Evolutionary conservation across 2,797 vertebrate genomes (phyloP), one percentile per base, ranked within the genome.

Genomic region (Leuciscus waleckii): DNA sequence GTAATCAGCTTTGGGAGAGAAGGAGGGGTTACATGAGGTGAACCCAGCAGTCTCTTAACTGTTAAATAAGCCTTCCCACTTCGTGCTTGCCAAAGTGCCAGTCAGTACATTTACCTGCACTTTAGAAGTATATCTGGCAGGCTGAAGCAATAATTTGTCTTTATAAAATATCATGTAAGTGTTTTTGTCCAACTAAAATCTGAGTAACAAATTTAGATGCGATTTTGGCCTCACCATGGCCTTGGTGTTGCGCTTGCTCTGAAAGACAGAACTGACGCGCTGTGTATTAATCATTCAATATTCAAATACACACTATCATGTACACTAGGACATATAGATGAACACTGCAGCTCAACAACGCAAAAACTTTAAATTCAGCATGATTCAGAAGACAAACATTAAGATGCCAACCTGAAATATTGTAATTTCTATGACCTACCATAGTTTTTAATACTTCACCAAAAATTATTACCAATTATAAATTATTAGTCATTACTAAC

Each of bases 21-120:
- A 32, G 7, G 10, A 41, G 16, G 41, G 83, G 79, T 79, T 80
- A 83, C 75, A 73, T 35, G 71, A 81, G 80, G 68, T 85, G 32
- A 73, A 43, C 29, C 70, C 46, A 77, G 29, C 67, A 35, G 32
- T 35, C 71, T 77, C 51, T 68, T 56, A 51, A 65, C 43, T 81
- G 56, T 81, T 61, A 58, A 58, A 51, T 67, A 43, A 75, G 58
- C 68, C 61, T 37, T 63, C 5, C 54, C 76, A 49, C 29, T 37
- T 79, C 7, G n/a, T 56, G 46, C n/a, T 39, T 67, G 41, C 16
- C 11, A 43, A 51, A 69, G 67, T 58, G 35, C 54, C 49, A 82
- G 32, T 76, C 49, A 76, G 74, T 56, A n/a, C 51, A 1, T 56
- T 76, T 76, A 76, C 49, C 23, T 76, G 74, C 73, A 76, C 49